Evolutionary conservation across 2,113 vertebrate genomes (phyloP).

Genomic region (Euleptes europaea): DNA sequence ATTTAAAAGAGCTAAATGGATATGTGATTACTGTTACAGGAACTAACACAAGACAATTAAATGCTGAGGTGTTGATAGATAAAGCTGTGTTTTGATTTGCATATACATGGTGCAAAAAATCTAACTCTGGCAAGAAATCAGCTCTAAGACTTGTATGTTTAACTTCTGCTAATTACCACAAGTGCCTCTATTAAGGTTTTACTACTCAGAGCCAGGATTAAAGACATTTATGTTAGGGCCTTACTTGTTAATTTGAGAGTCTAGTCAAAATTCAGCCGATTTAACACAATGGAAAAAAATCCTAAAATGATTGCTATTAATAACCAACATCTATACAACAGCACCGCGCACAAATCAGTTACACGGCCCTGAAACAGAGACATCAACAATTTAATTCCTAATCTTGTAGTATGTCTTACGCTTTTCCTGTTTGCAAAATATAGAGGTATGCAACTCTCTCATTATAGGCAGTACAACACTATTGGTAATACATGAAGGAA

Average conservation of each 20-base stretch:
- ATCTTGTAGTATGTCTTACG: conserved; percentile 58
- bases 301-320: conserved; percentile 55
- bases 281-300: conserved; percentile 50
- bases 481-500: conserved; percentile 15
- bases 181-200: conserved; percentile 76
- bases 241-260: conserved; percentile 72
- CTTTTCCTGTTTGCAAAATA: conserved; percentile 61
- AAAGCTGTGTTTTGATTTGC: conserved; percentile 82
- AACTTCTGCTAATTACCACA: conserved; percentile 78
- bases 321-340: conserved; percentile 66
- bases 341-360: conserved; percentile 76
- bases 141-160: conserved; percentile 69
- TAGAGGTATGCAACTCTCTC: conserved; percentile 47
- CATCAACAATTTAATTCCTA: conserved; percentile 74
- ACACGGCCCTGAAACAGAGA: conserved; percentile 68
- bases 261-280: conserved; percentile 64
- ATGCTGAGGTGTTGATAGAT: conserved; percentile 85
- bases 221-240: conserved; percentile 67
- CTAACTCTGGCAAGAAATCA: conserved; percentile 77
- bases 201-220: conserved; percentile 71
- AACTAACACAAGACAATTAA: conserved; percentile 86
- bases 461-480: conserved; percentile 24
- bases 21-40: conserved; percentile 84
- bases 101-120: conserved; percentile 79
- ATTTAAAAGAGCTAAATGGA: conserved; percentile 85